Base-by-base conservation (phyloP, 2,888 invertebrate genomes). In the Troides oblongomaculatus region DNA sequence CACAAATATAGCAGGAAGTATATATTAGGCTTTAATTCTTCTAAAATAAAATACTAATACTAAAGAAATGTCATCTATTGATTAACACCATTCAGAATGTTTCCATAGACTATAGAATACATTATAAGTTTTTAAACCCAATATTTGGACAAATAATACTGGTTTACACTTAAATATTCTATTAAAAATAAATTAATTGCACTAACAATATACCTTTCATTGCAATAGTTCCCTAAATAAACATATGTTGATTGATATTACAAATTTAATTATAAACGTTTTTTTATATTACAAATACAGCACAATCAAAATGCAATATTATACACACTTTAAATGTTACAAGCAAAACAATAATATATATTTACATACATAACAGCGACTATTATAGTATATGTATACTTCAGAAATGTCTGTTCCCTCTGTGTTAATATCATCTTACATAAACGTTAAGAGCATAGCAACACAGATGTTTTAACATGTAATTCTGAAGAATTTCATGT, bases 1-100 rank as follows among this genome's bases (percentile, higher is more conserved):
- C 72, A 75, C 74, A 74, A 61, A 57, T 60, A 43, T 59, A 64
- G 50, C 63, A 68, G 64, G 63, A 68, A 64, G 21, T 68, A 60
- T 59, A 62, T 46, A 58, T 58, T 56, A 7, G 21, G 23, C 23
- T 8, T 23, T n/a, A 53, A 53, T 53, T n/a, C n/a, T 53, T 53
- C 18, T 18, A 18, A 6, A 6, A 53, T 0, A 53, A 53, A n/a
- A 5, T 53, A 18, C 18, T n/a, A 53, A 7, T 53, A 53, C 18
- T n/a, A 53, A 53, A n/a, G 18, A 7, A 12, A n/a, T n/a, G n/a
- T 53, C 12, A n/a, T 53, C 12, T n/a, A 14, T 17, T 14, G 14
- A 4, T 50, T 17, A 50, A 50, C 50, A 50, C 50, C 7, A n/a
- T 53, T 53, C 4, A n/a, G 18, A 53, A 4, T n/a, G n/a, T 53